phyloP scores from a whole-genome alignment of 37 sponge, comb jelly and placozoan genomes.

The Theonella swinhoei region DNA sequence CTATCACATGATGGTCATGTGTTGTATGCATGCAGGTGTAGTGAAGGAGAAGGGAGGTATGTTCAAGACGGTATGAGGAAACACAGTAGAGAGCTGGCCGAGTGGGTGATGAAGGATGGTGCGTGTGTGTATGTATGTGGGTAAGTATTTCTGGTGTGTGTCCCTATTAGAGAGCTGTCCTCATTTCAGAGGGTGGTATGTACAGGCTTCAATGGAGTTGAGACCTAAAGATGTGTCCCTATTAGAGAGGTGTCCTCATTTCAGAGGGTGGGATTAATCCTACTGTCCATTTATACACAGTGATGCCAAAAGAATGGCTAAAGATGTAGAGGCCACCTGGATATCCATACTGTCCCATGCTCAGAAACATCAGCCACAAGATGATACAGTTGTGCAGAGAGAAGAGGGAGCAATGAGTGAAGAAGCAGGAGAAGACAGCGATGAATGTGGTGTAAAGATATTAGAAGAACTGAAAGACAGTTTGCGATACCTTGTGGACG shows the following conservation, averaged over 20 bases:
- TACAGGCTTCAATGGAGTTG: too few relatives aligned
- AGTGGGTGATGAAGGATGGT: slow-evolving; percentile 64
- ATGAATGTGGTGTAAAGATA: neutral
- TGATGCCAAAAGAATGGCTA: neutral
- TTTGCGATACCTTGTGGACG: neutral
- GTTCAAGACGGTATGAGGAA: slow-evolving; percentile 85
- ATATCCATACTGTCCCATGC: neutral
- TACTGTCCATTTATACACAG: too few relatives aligned
- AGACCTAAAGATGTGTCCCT: too few relatives aligned
- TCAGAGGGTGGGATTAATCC: too few relatives aligned
- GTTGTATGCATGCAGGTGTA: neutral
- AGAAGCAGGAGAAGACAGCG: neutral
- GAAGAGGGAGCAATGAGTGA: neutral
- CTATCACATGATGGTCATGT: too few relatives aligned
- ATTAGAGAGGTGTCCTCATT: too few relatives aligned
- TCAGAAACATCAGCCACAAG: too few relatives aligned
- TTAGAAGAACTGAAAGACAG: neutral
- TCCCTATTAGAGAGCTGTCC: too few relatives aligned
- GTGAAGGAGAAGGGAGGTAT: slow-evolving; percentile 35
- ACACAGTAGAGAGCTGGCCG: slow-evolving; percentile 47
- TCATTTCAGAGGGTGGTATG: too few relatives aligned
- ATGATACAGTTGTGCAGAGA: neutral
- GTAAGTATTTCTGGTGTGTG: too few relatives aligned
- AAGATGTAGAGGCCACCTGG: neutral
- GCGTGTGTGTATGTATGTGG: slow-evolving; percentile 94